These are phyloP conservation scores for Babyrousa celebensis DNA, from an alignment of 2,797 vertebrate species.

Conservation along the genomic window DNA sequence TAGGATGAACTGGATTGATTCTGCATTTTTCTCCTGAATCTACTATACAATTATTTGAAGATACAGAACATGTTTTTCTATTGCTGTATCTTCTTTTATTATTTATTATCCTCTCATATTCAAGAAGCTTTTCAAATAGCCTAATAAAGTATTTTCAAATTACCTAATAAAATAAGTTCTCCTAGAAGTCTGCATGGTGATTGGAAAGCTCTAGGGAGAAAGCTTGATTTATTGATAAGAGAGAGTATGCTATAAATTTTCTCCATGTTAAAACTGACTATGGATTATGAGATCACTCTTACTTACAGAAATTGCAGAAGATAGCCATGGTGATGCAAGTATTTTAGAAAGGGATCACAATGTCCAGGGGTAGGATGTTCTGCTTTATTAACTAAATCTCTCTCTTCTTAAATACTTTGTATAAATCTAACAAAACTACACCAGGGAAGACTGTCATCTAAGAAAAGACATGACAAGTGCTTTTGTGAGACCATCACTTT, in stretches of 20 bases:
- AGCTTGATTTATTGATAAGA: conserved; percentile 67
- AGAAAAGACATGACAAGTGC: conserved; percentile 20
- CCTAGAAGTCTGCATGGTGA: conserved; percentile 50
- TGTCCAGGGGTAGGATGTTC: neutral
- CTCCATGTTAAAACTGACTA: neutral
- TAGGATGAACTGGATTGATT: neutral
- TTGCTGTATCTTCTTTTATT: conserved; percentile 22
- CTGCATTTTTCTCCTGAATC: neutral
- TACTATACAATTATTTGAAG: neutral
- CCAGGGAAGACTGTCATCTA: neutral
- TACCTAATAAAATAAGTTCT: conserved; percentile 74
- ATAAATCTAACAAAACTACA: neutral
- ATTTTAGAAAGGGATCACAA: conserved; percentile 53
- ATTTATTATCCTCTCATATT: conserved; percentile 40
- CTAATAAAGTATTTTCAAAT: conserved; percentile 70
- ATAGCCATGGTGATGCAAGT: neutral
- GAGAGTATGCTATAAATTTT: conserved; percentile 17
- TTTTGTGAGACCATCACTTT: conserved; percentile 30
- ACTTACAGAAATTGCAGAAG: conserved; percentile 11
- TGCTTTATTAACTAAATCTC: conserved; percentile 9
- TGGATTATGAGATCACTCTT: conserved; percentile 59
- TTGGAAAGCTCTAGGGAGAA: conserved; percentile 70
- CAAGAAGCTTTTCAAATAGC: conserved; percentile 64
- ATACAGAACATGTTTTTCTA: neutral
- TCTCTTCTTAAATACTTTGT: conserved; percentile 27